These are phyloP conservation scores for Alectoris magna DNA, from an alignment of 2,797 vertebrate species.

Conservation along the genomic window DNA sequence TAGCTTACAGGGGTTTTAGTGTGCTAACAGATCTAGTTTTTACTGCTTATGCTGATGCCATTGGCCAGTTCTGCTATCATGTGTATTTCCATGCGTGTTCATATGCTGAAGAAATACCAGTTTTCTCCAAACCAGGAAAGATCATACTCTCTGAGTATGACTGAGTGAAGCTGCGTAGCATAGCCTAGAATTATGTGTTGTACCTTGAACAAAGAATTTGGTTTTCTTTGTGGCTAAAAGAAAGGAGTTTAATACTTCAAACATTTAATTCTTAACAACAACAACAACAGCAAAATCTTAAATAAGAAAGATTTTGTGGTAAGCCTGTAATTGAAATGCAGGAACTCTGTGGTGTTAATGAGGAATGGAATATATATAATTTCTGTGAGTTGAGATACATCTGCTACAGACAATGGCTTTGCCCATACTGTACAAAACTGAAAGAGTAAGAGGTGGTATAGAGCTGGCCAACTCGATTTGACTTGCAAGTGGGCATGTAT, in stretches of 20 bases:
- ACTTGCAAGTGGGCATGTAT: constrained; percentile 68
- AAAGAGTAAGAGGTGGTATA: neutral
- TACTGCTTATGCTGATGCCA: neutral
- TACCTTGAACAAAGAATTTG: neutral
- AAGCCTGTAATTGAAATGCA: neutral
- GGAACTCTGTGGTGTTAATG: neutral
- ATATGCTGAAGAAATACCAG: neutral
- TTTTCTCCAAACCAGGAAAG: neutral
- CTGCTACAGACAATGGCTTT: neutral
- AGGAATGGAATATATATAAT: neutral
- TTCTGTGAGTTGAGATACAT: neutral
- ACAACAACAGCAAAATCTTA: neutral
- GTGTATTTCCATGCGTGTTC: neutral
- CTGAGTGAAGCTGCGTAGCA: neutral
- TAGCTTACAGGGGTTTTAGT: neutral
- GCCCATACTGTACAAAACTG: neutral
- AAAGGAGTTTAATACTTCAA: neutral
- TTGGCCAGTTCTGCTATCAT: neutral
- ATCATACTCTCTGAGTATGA: neutral
- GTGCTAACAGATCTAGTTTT: neutral
- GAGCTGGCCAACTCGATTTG: constrained; percentile 64
- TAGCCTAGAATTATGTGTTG: neutral
- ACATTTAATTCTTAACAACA: neutral
- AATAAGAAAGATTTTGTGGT: neutral
- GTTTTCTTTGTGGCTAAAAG: neutral